phyloP scores from a whole-genome alignment of 2,888 invertebrate species.

The Noctua pronuba region DNA sequence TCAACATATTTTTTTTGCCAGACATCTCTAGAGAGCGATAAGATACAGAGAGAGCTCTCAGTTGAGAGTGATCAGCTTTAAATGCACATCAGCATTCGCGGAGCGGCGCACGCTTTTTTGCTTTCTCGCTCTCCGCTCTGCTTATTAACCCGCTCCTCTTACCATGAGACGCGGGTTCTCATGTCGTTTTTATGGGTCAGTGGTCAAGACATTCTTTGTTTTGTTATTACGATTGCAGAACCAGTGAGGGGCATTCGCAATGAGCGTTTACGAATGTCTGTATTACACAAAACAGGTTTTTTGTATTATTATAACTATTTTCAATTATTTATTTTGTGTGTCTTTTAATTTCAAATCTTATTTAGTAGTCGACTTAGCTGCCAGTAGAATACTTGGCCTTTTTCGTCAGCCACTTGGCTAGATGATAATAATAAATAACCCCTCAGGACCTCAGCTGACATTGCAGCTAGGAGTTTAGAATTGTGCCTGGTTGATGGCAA shows the following conservation, averaged over 20 bases:
- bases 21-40: not conserved
- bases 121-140: not conserved
- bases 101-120: not conserved
- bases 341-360: not conserved
- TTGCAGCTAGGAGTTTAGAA: too few species aligned
- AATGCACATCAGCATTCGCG: not conserved
- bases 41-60: not conserved
- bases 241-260: constrained; percentile 23
- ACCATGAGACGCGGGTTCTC: not conserved
- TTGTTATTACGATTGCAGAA: constrained; percentile 37
- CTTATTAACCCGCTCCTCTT: not conserved
- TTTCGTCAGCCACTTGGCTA: not conserved
- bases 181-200: constrained; percentile 45
- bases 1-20: not conserved
- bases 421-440: not conserved
- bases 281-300: not conserved
- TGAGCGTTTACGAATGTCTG: constrained; percentile 1
- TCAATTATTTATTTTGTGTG: not conserved
- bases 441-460: too few species aligned
- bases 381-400: not conserved
- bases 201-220: constrained; percentile 62
- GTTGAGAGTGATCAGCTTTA: not conserved
- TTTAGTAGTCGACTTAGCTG: not conserved
- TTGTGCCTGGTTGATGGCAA: too few species aligned
- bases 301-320: not conserved